Conservation (phyloP, 2,113 vertebrate species). For the Gavialis gangeticus region DNA sequence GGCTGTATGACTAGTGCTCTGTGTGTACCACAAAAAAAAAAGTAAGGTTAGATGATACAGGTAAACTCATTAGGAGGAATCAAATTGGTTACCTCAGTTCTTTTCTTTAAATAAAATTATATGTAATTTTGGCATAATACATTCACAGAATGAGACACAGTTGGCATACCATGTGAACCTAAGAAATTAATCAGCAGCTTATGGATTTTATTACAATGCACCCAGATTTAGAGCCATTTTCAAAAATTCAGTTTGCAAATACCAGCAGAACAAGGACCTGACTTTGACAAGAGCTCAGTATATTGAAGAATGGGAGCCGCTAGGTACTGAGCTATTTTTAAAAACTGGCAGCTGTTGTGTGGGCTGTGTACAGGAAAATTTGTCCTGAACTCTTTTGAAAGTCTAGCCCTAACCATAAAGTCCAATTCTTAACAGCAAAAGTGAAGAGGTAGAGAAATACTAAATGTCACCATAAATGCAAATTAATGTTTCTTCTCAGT, state of each 20-base stretch:
- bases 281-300: slow-evolving; percentile 4
- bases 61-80: background rate
- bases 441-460: slow-evolving; percentile 12
- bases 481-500: background rate
- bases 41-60: background rate
- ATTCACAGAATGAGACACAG: background rate
- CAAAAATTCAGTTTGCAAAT: slow-evolving; percentile 43
- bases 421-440: background rate
- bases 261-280: slow-evolving; percentile 48
- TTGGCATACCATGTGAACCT: background rate
- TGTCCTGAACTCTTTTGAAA: slow-evolving; percentile 34
- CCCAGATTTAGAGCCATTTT: slow-evolving; percentile 38
- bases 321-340: slow-evolving; percentile 64
- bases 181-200: background rate
- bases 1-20: background rate
- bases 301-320: slow-evolving; percentile 45
- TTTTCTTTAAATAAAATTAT: background rate
- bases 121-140: background rate
- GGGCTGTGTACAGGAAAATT: slow-evolving; percentile 58
- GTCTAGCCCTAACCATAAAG: slow-evolving; percentile 10
- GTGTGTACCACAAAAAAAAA: background rate
- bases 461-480: background rate
- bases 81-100: background rate
- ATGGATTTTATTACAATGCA: background rate
- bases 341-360: slow-evolving; percentile 66